Conservation (phyloP, 2,113 vertebrate genomes). For the Tylochromis polylepis region DNA sequence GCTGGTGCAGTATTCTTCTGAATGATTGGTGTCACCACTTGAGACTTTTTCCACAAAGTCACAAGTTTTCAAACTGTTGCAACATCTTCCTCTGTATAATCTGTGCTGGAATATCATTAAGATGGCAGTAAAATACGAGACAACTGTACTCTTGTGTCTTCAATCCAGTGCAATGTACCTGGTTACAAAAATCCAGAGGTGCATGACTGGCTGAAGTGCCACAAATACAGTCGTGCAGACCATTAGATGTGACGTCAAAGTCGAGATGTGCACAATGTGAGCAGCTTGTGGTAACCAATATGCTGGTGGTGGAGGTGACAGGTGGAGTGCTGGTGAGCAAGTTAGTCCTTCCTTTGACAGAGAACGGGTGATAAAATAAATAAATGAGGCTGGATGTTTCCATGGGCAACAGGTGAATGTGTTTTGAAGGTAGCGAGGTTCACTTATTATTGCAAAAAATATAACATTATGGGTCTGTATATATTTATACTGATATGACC, state of each 20-base stretch:
- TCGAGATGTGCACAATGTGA: background rate
- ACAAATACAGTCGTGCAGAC: background rate
- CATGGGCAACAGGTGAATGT: background rate
- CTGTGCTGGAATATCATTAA: background rate
- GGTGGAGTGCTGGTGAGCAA: background rate
- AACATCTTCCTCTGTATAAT: background rate
- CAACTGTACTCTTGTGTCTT: background rate
- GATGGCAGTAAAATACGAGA: background rate
- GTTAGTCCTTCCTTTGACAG: background rate
- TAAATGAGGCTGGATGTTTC: background rate
- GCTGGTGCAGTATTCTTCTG: background rate
- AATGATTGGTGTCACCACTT: background rate
- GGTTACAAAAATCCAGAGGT: background rate
- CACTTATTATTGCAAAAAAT: background rate
- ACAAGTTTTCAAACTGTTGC: background rate
- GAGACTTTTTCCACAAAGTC: background rate
- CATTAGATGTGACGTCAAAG: background rate
- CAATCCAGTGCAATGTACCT: background rate
- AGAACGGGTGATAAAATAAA: background rate
- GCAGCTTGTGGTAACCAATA: background rate
- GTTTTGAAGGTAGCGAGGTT: background rate
- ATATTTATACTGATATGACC: background rate
- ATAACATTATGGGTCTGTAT: background rate
- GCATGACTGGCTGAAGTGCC: background rate
- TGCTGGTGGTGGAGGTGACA: background rate